Evolutionary conservation across 2,888 invertebrate genomes (phyloP).

Genomic region (Buathra laborator): DNA sequence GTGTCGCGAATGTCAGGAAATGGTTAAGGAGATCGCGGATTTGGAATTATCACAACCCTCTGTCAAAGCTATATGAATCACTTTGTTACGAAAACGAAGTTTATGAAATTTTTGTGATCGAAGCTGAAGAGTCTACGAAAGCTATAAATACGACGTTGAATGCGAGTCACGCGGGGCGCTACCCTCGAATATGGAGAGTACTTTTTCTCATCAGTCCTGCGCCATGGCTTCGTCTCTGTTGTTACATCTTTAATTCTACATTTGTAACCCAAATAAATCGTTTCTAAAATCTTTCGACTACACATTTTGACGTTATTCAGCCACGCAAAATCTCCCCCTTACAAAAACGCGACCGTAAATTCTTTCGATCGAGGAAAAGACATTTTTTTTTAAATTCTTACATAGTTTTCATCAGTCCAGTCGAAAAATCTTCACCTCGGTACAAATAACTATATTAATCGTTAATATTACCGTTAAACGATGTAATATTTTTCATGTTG

Average conservation of each 20-base stretch:
- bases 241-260: background rate
- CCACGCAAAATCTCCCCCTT: slow-evolving; percentile 46
- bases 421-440: slow-evolving; percentile 40
- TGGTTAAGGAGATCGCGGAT: slow-evolving; percentile 8
- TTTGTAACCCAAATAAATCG: slow-evolving; percentile 16
- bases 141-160: slow-evolving; percentile 27
- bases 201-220: background rate
- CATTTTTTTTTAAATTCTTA: slow-evolving; percentile 33
- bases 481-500: slow-evolving; percentile 7
- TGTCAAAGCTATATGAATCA: slow-evolving; percentile 7
- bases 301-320: slow-evolving; percentile 11
- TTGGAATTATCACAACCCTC: background rate
- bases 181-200: slow-evolving; percentile 8
- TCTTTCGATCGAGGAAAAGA: slow-evolving; percentile 21
- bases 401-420: slow-evolving; percentile 41
- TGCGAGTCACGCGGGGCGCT: slow-evolving; percentile 1
- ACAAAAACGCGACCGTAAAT: background rate
- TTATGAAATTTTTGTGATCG: slow-evolving; percentile 11
- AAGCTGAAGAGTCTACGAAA: slow-evolving; percentile 52
- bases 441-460: slow-evolving; percentile 53
- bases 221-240: too few species aligned
- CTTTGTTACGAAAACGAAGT: slow-evolving; percentile 4
- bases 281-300: background rate
- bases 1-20: background rate
- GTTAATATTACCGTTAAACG: slow-evolving; percentile 37